phyloP scores from a whole-genome alignment of 2,888 invertebrate genomes.

The Himalopsyche japonica region DNA sequence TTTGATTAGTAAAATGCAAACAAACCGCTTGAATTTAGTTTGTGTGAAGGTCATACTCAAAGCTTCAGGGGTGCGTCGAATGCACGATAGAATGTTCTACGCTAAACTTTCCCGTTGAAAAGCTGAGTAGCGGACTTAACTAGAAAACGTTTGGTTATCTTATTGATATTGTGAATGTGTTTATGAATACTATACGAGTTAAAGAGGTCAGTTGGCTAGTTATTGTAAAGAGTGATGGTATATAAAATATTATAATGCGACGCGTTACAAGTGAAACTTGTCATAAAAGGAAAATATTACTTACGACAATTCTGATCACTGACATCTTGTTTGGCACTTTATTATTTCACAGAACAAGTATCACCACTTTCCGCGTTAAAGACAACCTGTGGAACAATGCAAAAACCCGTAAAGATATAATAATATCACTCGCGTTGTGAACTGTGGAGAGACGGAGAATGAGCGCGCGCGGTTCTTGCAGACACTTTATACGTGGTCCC shows the following conservation, averaged over 20 bases:
- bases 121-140: too few relatives aligned
- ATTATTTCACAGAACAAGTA: slow-evolving; percentile 4
- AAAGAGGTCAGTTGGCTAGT: background rate
- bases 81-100: too few relatives aligned
- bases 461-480: slow-evolving; percentile 15
- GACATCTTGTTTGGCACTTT: slow-evolving; percentile 27
- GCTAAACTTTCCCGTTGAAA: too few relatives aligned
- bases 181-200: background rate
- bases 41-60: too few relatives aligned
- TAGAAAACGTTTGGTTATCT: too few relatives aligned
- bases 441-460: slow-evolving; percentile 1
- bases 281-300: slow-evolving; percentile 6
- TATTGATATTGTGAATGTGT: background rate
- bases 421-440: background rate
- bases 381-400: background rate
- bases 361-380: background rate
- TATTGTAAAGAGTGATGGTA: background rate
- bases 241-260: background rate
- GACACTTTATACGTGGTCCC: slow-evolving; percentile 17
- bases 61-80: too few relatives aligned
- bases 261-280: background rate
- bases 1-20: too few relatives aligned
- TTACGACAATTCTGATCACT: slow-evolving; percentile 30
- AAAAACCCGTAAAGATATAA: background rate
- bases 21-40: too few relatives aligned